Conservation (phyloP, 2,888 invertebrate species). For the Parnassius apollo region DNA sequence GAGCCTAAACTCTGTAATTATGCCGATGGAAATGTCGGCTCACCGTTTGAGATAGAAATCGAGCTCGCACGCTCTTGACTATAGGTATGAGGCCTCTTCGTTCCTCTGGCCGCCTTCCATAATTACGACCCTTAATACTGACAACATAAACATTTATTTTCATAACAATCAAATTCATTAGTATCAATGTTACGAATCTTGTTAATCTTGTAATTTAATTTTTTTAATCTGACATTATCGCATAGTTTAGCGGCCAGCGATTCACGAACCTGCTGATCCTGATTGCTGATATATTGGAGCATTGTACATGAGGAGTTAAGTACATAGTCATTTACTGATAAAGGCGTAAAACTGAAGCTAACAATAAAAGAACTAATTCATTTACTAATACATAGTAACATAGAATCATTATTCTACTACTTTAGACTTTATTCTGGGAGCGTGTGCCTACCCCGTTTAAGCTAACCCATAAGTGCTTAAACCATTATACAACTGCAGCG, state of each 20-base stretch:
- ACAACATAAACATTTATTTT: slow-evolving; percentile 79
- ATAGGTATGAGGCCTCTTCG: slow-evolving; percentile 33
- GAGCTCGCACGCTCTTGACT: slow-evolving; percentile 37
- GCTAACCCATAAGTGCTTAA: no score
- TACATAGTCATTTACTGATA: no score
- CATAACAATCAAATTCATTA: slow-evolving; percentile 79
- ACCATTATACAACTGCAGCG: no score
- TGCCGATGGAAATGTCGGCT: slow-evolving; percentile 73
- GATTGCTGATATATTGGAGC: no score
- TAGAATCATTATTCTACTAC: no score
- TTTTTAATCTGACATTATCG: not conserved
- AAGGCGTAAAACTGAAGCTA: no score
- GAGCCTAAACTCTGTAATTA: slow-evolving; percentile 78
- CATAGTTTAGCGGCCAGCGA: not conserved
- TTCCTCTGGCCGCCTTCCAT: slow-evolving; percentile 46
- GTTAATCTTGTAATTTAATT: not conserved
- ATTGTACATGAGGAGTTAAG: no score
- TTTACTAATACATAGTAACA: no score
- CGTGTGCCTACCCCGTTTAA: no score
- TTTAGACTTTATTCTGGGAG: no score
- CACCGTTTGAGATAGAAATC: slow-evolving; percentile 78
- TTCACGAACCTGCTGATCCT: no score
- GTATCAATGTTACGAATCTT: not conserved
- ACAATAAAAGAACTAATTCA: no score
- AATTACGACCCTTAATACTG: slow-evolving; percentile 60